A percentile compares a stretch with the other conserved stretches of the same genome.
phyloP scores from a whole-genome alignment of 2,888 invertebrate species.

The Pandemis corylana region DNA sequence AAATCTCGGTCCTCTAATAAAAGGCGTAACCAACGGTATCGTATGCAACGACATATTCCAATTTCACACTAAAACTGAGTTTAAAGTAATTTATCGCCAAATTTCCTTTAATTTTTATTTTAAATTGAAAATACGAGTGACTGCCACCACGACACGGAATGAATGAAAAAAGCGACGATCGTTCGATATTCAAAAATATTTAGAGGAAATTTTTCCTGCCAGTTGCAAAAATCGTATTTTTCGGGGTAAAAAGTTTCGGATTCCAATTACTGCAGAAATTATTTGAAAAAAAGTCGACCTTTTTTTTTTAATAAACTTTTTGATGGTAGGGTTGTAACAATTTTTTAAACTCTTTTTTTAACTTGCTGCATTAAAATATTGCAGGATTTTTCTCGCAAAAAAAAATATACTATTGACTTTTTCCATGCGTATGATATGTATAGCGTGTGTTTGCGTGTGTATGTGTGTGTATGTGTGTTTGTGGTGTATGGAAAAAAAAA shows the following conservation, averaged over 20 bases:
- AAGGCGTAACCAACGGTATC: constrained; percentile 78
- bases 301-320: not conserved
- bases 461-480: not conserved
- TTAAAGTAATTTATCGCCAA: constrained; percentile 49
- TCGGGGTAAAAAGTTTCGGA: constrained; percentile 12
- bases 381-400: no score
- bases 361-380: no score
- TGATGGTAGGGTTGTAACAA: not conserved
- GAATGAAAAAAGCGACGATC: constrained; percentile 74
- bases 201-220: constrained; percentile 33
- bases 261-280: not conserved
- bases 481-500: no score
- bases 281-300: not conserved
- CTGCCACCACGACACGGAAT: constrained; percentile 58
- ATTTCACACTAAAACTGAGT: constrained; percentile 45
- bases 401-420: no score
- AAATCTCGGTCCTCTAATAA: constrained; percentile 81
- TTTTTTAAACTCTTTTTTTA: no score
- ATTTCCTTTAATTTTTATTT: constrained; percentile 51
- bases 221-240: constrained; percentile 16
- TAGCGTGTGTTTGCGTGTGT: not conserved
- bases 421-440: no score
- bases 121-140: constrained; percentile 56
- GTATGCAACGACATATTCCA: constrained; percentile 81
- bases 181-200: constrained; percentile 59